phyloP scores from a whole-genome alignment of 2,888 invertebrate genomes.

The Brachyopa scutellaris region DNA sequence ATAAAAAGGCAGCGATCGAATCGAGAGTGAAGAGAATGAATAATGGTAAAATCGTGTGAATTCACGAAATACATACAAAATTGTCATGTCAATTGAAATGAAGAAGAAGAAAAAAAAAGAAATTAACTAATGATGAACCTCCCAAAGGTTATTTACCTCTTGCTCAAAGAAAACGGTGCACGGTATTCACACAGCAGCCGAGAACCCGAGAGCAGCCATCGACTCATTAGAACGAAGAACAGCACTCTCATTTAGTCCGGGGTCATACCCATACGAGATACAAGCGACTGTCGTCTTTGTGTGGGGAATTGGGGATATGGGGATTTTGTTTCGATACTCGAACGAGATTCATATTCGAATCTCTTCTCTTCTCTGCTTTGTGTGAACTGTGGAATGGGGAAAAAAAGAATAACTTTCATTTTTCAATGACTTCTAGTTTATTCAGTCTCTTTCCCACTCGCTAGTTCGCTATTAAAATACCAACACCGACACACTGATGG shows the following conservation, averaged over 20 bases:
- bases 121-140: conserved; percentile 76
- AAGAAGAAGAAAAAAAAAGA: conserved; percentile 20
- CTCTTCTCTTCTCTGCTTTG: neutral
- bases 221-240: conserved; percentile 48
- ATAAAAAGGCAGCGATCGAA: conserved; percentile 23
- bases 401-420: conserved; percentile 80
- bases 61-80: too few relatives aligned
- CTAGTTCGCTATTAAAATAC: conserved; percentile 10
- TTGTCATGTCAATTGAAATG: conserved; percentile 58
- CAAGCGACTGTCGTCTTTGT: neutral
- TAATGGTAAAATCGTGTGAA: conserved; percentile 25
- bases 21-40: conserved; percentile 56
- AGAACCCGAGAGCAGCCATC: conserved; percentile 7
- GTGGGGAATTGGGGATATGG: too few relatives aligned
- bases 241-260: conserved; percentile 67
- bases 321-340: conserved; percentile 51
- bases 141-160: conserved; percentile 82
- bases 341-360: conserved; percentile 12
- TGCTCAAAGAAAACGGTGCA: conserved; percentile 48
- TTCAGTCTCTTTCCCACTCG: conserved; percentile 25
- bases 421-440: conserved; percentile 81
- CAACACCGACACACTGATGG: conserved; percentile 10
- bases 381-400: too few relatives aligned
- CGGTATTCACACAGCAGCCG: conserved; percentile 22
- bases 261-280: conserved; percentile 51